phyloP scores from a whole-genome alignment of 2,113 vertebrate genomes.

The Tetraodon nigroviridis region DNA sequence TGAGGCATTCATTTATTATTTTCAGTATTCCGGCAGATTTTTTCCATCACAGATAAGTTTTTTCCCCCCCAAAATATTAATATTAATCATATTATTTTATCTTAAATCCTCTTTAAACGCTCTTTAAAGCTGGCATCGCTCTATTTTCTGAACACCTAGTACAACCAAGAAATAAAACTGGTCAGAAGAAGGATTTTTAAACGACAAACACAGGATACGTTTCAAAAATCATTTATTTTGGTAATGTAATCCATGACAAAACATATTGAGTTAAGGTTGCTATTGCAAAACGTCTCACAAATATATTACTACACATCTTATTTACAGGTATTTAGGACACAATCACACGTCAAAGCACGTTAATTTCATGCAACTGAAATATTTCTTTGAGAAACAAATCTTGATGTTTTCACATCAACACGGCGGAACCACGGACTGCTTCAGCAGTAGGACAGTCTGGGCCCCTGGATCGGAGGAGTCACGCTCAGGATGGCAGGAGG shows the following conservation, averaged over 20 bases:
- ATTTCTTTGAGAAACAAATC: slow-evolving; percentile 65
- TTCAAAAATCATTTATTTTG: slow-evolving; percentile 39
- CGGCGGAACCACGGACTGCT: background rate
- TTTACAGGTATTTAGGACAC: slow-evolving; percentile 43
- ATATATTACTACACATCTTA: slow-evolving; percentile 66
- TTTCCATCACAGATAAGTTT: too few species aligned
- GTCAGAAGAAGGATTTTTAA: background rate
- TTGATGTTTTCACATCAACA: slow-evolving; percentile 13
- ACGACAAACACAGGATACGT: background rate
- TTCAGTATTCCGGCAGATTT: too few species aligned
- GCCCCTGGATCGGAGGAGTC: slow-evolving; percentile 47
- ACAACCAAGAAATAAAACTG: too few species aligned
- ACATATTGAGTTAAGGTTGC: background rate
- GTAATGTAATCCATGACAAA: slow-evolving; percentile 20
- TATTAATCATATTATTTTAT: too few species aligned
- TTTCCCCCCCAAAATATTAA: too few species aligned
- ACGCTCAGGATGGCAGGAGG: slow-evolving; percentile 39
- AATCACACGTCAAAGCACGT: slow-evolving; percentile 45
- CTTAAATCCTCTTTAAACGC: too few species aligned
- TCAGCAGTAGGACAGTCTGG: slow-evolving; percentile 62
- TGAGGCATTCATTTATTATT: too few species aligned
- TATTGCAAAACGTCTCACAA: slow-evolving; percentile 21
- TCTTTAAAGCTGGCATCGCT: too few species aligned
- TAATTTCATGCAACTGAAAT: slow-evolving; percentile 66
- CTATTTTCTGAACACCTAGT: too few species aligned